Conservation (phyloP, 2,113 vertebrate species). For the Piprites chloris region DNA sequence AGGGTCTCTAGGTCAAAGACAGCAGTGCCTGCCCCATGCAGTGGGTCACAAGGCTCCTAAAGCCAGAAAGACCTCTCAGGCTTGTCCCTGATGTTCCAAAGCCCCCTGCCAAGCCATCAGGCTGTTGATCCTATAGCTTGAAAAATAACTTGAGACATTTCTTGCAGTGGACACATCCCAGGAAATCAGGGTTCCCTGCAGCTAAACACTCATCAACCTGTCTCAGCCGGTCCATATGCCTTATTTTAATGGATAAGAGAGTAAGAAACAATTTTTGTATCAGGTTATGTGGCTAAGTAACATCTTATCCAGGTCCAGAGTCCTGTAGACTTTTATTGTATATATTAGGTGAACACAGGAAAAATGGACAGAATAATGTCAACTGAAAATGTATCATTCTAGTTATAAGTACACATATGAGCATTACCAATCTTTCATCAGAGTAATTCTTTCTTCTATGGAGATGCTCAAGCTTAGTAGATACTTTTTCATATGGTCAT, state of each 20-base stretch:
- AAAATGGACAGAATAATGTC: neutral
- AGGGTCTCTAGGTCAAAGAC: slow-evolving; percentile 2
- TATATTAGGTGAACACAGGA: neutral
- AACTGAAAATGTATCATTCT: neutral
- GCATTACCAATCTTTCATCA: neutral
- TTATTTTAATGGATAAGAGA: neutral
- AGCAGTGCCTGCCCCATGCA: neutral
- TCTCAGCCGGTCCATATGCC: neutral
- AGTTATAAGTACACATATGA: neutral
- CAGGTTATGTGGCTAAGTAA: neutral
- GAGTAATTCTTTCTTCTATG: neutral
- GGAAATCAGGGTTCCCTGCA: neutral
- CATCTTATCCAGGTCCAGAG: neutral
- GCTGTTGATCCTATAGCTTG: neutral
- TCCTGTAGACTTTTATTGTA: neutral
- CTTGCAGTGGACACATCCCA: neutral
- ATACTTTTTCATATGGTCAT: neutral
- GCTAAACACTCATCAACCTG: slow-evolving; percentile 8
- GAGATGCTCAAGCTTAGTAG: neutral
- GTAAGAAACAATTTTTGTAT: neutral
- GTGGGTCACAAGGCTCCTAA: neutral
- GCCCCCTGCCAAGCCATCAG: neutral
- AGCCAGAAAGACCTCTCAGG: neutral
- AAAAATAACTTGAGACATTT: slow-evolving; percentile 20
- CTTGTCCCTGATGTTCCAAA: neutral